phyloP scores from a whole-genome alignment of 2,797 vertebrate species.

The Ceryle rudis region DNA sequence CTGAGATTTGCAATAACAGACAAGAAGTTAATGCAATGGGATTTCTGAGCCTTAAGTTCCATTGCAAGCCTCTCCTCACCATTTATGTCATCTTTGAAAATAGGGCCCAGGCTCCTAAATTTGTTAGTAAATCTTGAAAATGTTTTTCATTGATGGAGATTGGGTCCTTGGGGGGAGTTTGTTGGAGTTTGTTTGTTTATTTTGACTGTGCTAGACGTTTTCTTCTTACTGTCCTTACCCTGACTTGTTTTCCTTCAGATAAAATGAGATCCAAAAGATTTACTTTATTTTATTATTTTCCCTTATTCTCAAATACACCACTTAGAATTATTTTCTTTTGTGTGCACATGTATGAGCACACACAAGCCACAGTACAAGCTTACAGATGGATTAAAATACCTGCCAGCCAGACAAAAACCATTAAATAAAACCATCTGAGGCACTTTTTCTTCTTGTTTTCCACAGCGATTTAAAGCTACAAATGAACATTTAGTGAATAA shows the following conservation, averaged over 20 bases:
- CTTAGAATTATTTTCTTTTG: background rate
- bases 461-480: background rate
- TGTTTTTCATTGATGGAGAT: background rate
- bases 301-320: background rate
- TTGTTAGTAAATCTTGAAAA: background rate
- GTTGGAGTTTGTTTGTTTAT: too few species aligned
- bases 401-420: background rate
- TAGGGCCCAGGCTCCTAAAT: background rate
- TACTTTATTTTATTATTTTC: background rate
- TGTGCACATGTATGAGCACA: background rate
- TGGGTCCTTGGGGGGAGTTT: rapidly evolving
- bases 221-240: background rate
- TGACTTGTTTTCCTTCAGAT: background rate
- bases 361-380: background rate
- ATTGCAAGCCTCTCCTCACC: background rate
- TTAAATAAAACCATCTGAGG: background rate
- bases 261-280: background rate
- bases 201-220: background rate
- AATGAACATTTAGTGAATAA: background rate
- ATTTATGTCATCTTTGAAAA: background rate
- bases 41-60: background rate
- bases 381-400: background rate
- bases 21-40: background rate
- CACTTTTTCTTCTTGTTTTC: background rate
- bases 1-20: background rate